A percentile compares a stretch with the other conserved stretches of the same genome.
phyloP scores from a whole-genome alignment of 2,113 vertebrate genomes.

The Lycocorax pyrrhopterus region DNA sequence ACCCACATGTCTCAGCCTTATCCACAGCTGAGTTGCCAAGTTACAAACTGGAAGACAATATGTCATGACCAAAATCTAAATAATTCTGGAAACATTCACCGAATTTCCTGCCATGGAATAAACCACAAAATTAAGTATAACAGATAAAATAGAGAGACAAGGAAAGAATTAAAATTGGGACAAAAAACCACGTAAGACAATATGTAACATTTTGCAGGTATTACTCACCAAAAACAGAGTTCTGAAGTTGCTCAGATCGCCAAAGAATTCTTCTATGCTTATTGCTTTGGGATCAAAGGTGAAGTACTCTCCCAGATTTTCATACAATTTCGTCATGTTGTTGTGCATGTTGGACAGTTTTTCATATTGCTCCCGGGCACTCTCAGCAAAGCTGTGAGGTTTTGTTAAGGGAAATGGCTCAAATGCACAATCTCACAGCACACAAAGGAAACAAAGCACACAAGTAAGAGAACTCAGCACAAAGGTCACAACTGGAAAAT shows the following conservation, averaged over 20 bases:
- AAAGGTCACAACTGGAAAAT: neutral
- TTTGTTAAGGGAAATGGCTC: slow-evolving; percentile 77
- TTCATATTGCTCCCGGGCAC: slow-evolving; percentile 89
- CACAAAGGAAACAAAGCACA: neutral
- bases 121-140: slow-evolving; percentile 6
- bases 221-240: slow-evolving; percentile 90
- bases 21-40: neutral
- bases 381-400: slow-evolving; percentile 88
- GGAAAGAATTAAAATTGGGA: neutral
- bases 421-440: neutral
- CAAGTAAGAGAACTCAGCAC: neutral
- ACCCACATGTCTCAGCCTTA: neutral
- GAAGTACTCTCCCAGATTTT: slow-evolving; percentile 89
- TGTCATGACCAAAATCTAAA: neutral
- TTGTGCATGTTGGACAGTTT: slow-evolving; percentile 93
- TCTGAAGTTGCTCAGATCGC: slow-evolving; percentile 89
- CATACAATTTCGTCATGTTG: slow-evolving; percentile 95
- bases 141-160: neutral
- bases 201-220: neutral
- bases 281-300: slow-evolving; percentile 87
- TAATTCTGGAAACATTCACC: neutral
- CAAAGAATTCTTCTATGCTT: slow-evolving; percentile 93
- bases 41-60: neutral
- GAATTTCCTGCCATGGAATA: neutral
- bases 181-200: neutral